Base-by-base conservation (phyloP, 2,888 invertebrate species). In the Cancer borealis region DNA sequence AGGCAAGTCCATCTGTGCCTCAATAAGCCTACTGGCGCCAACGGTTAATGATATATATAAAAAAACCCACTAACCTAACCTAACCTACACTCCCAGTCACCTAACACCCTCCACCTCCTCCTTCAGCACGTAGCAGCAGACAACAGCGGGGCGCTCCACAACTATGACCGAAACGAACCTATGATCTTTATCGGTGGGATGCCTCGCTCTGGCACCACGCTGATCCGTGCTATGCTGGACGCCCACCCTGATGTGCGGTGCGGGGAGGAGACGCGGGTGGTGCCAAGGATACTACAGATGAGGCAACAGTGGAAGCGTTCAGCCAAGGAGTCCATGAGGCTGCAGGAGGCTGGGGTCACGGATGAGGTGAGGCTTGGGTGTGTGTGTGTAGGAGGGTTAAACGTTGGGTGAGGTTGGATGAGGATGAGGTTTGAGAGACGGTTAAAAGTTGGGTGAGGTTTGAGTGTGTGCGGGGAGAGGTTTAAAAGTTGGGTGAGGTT, bases 221-320 rank as follows among this genome's bases (percentile, higher is more conserved):
- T 99, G 96, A 99, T 99, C 98, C 97, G 99, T 96, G 99, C 99
- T 96, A 99, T 99, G 98, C 97, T 99, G 96, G 99, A 99, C 97
- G 99, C 99, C 96, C 99, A 99, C 97, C 98, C 99, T 26, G 98
- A 98, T 96, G 98, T 99, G 96, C 98, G 99, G 96, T 99, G 99
- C 97, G 99, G 99, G 30, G 99, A 99, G 97, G 99, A 99, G 97
- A 99, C 99, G 95, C 97, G 99, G 96, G 99, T 99, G 93, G 99
- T 99, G 96, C 99, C 99, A 92, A 97, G 99, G 96, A 98, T 99
- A 96, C 97, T 99, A 96, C 95, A 99, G 97, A 98, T 99, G 97
- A 98, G 99, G 96, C 98, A 98, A 96, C 99, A 99, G 96, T 99
- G 99, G 99, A 97, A 98, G 96, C 98, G 98, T 96, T 99, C 99